Conservation (phyloP, 30 jellyfish, hydroid and myxozoan species). For the Nemopilema nomurai region DNA sequence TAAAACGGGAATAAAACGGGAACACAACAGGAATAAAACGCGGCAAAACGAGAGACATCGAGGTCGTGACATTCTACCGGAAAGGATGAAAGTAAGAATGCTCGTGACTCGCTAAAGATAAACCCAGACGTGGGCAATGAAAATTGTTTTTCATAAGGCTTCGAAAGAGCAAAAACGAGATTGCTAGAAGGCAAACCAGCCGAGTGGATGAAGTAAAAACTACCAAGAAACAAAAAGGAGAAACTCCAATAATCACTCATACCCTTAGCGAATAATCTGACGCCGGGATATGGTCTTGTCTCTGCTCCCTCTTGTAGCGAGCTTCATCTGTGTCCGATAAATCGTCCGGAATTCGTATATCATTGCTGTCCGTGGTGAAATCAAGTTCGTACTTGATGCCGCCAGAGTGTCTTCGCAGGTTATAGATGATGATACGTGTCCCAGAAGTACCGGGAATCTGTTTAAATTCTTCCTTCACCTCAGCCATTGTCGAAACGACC, state of each 20-base stretch:
- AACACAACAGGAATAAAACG: too few relatives aligned
- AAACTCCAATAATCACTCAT: neutral
- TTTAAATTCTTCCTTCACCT: conserved; percentile 77
- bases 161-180: neutral
- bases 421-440: conserved; percentile 80
- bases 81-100: too few relatives aligned
- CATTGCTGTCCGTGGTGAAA: conserved; percentile 63
- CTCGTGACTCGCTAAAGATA: too few relatives aligned
- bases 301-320: conserved; percentile 81
- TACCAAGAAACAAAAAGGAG: too few relatives aligned
- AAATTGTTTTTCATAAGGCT: too few relatives aligned
- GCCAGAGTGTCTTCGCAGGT: conserved; percentile 61
- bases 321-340: conserved; percentile 81
- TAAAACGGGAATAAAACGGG: too few relatives aligned
- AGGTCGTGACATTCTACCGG: too few relatives aligned
- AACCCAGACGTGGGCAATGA: too few relatives aligned
- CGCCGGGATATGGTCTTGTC: conserved; percentile 97
- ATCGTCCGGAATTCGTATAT: conserved; percentile 92
- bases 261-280: conserved; percentile 97
- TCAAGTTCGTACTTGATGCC: conserved; percentile 73
- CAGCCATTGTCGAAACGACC: conserved; percentile 40
- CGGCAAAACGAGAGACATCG: too few relatives aligned
- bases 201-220: too few relatives aligned
- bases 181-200: neutral
- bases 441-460: conserved; percentile 71